Base-by-base conservation (phyloP, 2,888 invertebrate genomes). In the Spodoptera littoralis region DNA sequence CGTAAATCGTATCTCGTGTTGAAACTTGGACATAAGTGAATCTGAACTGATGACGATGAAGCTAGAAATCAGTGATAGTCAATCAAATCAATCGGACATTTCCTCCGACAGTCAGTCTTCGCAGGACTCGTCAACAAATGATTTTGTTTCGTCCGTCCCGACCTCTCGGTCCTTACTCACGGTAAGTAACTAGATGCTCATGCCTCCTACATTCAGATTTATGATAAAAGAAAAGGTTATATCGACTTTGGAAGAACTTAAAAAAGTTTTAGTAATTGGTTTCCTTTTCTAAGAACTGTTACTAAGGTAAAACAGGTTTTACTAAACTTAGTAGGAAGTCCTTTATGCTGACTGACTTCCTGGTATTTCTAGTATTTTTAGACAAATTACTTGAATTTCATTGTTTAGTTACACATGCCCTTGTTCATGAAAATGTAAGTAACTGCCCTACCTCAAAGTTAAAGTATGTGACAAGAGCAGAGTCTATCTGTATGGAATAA, bases 51-150 rank as follows among this genome's bases (percentile, higher is more conserved):
- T 93, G 93, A 93, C 91, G 85, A 96, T 96, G 96, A 96, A 96
- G 94, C 91, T 95, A 76, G 96, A 96, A 84, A 93, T 95, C 65
- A 95, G 95, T 89, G 96, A 96, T 86, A 95, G 92, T 77, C 92
- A 95, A 76, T 96, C 96, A 76, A 96, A 96, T 87, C 95, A 95
- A 84, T 96, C 96, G 64, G 96, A 95, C 89, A 95, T 92, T 77
- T 96, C 96, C 71, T 95, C 95, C 86, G 95, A 96, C 84, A 96
- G 95, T 82, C 95, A 95, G 75, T 95, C 95, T 13, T 96, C 96
- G 48, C 95, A 95, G 84, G 95, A 92, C 67, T 96, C 96, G 36
- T 90, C 95, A 73, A 92, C 94, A 87, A 93, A 93, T 91, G 95
- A 94, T 75, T 92, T 88, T 80, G 81, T 88, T 73, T 89, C 90